phyloP scores from a whole-genome alignment of 2,113 vertebrate genomes.

The rabbit (Oryctolagus cuniculus) region DNA sequence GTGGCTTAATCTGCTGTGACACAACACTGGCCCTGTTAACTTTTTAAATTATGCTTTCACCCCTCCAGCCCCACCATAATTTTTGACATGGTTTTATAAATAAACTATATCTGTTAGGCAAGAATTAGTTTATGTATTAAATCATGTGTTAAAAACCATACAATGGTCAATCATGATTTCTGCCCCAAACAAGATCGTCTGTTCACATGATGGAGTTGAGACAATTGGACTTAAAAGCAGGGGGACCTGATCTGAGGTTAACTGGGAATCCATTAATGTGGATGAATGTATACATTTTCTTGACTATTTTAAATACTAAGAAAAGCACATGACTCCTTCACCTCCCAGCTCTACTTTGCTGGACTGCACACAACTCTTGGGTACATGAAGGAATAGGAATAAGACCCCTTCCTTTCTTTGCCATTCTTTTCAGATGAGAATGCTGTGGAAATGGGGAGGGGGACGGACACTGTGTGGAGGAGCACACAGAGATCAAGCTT shows the following conservation, averaged over 20 bases:
- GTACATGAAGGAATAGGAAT: background rate
- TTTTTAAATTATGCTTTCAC: background rate
- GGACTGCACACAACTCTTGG: background rate
- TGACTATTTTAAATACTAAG: background rate
- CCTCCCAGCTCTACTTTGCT: background rate
- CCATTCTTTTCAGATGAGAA: background rate
- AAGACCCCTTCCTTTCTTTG: background rate
- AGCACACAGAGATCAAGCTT: background rate
- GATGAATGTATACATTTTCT: background rate
- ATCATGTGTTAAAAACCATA: background rate
- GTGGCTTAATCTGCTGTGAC: too few species aligned
- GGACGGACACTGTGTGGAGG: too few species aligned
- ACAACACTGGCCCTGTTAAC: background rate
- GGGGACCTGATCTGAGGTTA: background rate
- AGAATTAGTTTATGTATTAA: conserved; percentile 44
- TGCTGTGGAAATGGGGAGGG: background rate
- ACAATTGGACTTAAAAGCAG: background rate
- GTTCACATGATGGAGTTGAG: background rate
- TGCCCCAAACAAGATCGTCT: background rate
- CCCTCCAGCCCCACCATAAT: background rate
- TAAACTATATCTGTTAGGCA: background rate
- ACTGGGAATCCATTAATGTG: background rate
- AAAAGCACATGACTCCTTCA: background rate
- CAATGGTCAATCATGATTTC: background rate
- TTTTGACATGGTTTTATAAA: conserved; percentile 14